phyloP scores from a whole-genome alignment of 2,797 vertebrate genomes.

The Acipenser ruthenus region DNA sequence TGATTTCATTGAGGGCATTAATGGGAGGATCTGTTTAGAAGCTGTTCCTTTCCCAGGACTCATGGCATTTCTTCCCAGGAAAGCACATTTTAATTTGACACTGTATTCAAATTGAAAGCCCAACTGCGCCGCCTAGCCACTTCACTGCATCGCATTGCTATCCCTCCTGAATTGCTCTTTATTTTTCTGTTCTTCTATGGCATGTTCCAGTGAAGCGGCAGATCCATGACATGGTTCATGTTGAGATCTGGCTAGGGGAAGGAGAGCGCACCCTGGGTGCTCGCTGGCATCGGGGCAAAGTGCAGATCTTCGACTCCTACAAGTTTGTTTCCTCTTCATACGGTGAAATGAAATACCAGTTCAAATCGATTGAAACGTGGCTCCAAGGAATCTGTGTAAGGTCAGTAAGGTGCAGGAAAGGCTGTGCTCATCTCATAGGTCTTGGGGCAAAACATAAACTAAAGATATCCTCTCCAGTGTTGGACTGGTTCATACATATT shows the following conservation, averaged over 20 bases:
- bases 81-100: too few relatives aligned
- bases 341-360: conserved; percentile 18
- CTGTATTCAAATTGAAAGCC: too few relatives aligned
- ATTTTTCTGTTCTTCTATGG: background rate
- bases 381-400: conserved; percentile 19
- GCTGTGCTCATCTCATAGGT: too few relatives aligned
- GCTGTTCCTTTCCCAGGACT: too few relatives aligned
- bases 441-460: too few relatives aligned
- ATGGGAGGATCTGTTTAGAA: too few relatives aligned
- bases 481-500: too few relatives aligned
- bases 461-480: too few relatives aligned
- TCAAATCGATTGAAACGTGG: conserved; percentile 26
- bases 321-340: conserved; percentile 21
- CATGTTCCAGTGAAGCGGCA: conserved; percentile 18
- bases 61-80: too few relatives aligned
- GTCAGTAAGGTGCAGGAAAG: conserved; percentile 2
- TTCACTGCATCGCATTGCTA: too few relatives aligned
- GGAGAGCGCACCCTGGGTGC: conserved; percentile 18
- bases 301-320: conserved; percentile 23
- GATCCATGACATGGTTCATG: conserved; percentile 20
- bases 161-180: background rate
- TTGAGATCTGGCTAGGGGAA: conserved; percentile 26
- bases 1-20: too few relatives aligned
- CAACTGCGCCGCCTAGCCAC: too few relatives aligned
- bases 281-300: conserved; percentile 3